Base-by-base conservation (phyloP, 1,140 invertebrate species). In the Zeugodacus cucurbitae region DNA sequence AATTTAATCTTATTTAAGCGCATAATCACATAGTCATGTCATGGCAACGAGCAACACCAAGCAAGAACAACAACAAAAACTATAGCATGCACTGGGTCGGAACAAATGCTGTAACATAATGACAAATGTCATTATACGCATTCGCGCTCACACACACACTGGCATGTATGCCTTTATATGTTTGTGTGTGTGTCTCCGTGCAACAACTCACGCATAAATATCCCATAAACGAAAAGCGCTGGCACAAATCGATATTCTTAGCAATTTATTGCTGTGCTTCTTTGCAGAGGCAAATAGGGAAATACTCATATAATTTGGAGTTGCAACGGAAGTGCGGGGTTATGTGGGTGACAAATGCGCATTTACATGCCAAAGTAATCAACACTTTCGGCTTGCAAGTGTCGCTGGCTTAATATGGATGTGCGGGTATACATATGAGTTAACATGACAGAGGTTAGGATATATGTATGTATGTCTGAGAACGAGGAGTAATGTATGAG, bases 21-120 rank as follows among this genome's bases (percentile, higher is more conserved):
- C 74, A 82, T 82, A 82, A 82, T 82, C 74, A 48, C 74, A 82
- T 82, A 82, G 41, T 82, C 74, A 48, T 54, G 74, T 82, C 29
- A 48, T n/a, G 41, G 41, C 1, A 82, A 82, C n/a, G n/a, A n/a
- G n/a, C 34, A 41, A 34, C 67, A 44, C 2, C 41, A 6, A 11
- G n/a, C 74, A 82, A 82, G n/a, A 82, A 37, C 20, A 67, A 67
- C 14, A 29, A 64, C 62, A 58, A 58, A 82, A 11, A 1, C 11
- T 29, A 82, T 48, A 44, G 2, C 37, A 26, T 41, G n/a, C 10
- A 48, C 3, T 54, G 41, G 74, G 41, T 48, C 11, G 74, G 3
- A 82, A 29, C 22, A 29, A 82, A 82, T 48, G 20, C 4, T 44
- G 22, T 29, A 29, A 82, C 41, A 82, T 48, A 82, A 82, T 48